A percentile compares a stretch with the other conserved stretches of the same genome.
Conservation (phyloP, 2,888 invertebrate species). For the Nephrotoma appendiculata region DNA sequence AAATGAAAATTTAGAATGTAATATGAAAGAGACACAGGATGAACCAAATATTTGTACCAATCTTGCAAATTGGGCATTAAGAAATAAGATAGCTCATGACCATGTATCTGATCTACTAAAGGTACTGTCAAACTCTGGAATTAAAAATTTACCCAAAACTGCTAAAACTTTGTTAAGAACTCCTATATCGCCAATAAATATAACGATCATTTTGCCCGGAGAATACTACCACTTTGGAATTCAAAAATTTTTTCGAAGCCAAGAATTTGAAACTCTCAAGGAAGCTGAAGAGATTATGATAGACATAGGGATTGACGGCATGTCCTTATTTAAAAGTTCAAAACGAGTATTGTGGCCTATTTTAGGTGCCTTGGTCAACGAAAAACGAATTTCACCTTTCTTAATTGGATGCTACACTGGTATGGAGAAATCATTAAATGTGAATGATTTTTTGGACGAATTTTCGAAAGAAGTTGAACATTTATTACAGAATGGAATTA, state of each 20-base stretch:
- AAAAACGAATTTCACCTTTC: not conserved
- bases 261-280: not conserved
- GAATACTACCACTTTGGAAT: too few relatives aligned
- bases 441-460: not conserved
- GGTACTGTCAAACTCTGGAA: not conserved
- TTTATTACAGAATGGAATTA: not conserved
- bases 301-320: not conserved
- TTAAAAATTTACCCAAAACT: not conserved
- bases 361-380: not conserved
- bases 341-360: not conserved
- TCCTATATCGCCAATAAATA: not conserved
- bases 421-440: not conserved
- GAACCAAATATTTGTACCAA: too few relatives aligned
- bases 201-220: not conserved
- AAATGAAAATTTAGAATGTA: too few relatives aligned
- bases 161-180: not conserved
- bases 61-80: not conserved
- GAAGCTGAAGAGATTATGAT: not conserved
- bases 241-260: not conserved
- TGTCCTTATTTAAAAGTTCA: not conserved
- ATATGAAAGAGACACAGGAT: too few relatives aligned
- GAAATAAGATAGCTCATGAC: not conserved
- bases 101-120: not conserved
- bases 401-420: not conserved
- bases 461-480: not conserved